phyloP scores from a whole-genome alignment of 1,140 invertebrate species.

The Platorchestia sp. region DNA sequence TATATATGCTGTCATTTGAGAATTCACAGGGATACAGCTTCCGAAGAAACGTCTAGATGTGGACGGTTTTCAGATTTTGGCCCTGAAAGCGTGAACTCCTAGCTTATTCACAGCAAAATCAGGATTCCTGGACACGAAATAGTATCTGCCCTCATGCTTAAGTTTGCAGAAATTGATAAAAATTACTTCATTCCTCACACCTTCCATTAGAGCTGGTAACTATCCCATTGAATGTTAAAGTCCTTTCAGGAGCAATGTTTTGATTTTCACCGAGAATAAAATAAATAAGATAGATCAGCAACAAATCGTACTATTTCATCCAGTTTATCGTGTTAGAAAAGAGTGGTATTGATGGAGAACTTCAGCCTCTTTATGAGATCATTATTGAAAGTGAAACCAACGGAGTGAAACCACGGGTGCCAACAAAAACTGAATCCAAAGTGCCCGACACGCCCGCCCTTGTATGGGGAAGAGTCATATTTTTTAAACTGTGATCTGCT shows the following conservation, averaged over 20 bases:
- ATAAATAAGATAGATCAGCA: not conserved
- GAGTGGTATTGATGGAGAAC: not conserved
- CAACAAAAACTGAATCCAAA: not conserved
- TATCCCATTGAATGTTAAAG: not conserved
- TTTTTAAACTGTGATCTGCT: not conserved
- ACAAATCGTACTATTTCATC: not conserved
- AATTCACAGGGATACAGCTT: no score
- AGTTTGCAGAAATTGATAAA: not conserved
- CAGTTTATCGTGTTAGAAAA: not conserved
- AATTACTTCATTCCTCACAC: not conserved
- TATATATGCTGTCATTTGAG: no score
- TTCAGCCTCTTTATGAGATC: not conserved
- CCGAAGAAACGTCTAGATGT: not conserved
- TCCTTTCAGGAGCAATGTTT: not conserved
- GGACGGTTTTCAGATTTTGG: not conserved
- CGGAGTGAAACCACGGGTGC: not conserved
- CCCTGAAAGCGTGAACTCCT: not conserved
- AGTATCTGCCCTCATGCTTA: not conserved
- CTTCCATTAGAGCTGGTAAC: not conserved
- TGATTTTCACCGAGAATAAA: not conserved
- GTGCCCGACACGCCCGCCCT: not conserved
- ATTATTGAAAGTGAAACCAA: conserved; percentile 18
- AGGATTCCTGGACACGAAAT: not conserved
- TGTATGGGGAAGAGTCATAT: not conserved
- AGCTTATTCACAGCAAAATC: not conserved